A percentile compares a stretch with the other conserved stretches of the same genome.
phyloP scores from a whole-genome alignment of 2,113 vertebrate genomes.

The Beaufortia kweichowensis region DNA sequence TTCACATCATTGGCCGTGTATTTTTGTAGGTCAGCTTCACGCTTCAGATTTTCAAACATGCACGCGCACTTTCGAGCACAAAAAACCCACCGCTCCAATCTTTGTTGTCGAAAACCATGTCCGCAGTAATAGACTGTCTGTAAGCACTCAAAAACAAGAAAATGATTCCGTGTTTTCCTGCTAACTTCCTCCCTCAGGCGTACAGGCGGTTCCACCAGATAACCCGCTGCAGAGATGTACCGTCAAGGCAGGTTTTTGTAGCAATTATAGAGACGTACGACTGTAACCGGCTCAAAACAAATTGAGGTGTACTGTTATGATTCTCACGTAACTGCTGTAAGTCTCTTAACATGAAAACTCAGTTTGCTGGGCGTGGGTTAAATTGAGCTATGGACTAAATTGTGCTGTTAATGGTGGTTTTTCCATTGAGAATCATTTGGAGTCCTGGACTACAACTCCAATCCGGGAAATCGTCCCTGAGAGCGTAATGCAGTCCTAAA shows the following conservation, averaged over 20 bases:
- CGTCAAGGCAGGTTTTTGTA: conserved; percentile 8
- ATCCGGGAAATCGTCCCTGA: conserved; percentile 36
- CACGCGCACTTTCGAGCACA: conserved; percentile 4
- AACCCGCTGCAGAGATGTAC: conserved; percentile 41
- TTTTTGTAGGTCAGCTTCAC: conserved; percentile 44
- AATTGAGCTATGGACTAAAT: conserved; percentile 26
- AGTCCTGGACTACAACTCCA: conserved; percentile 22
- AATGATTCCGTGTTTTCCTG: conserved; percentile 41
- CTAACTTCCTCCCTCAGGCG: conserved; percentile 41
- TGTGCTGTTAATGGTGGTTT: conserved; percentile 32
- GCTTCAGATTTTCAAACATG: conserved; percentile 24
- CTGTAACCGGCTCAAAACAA: conserved; percentile 39
- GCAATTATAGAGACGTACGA: conserved; percentile 44
- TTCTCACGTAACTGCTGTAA: conserved; percentile 9
- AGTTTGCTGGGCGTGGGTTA: conserved; percentile 2
- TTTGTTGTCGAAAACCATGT: conserved; percentile 50
- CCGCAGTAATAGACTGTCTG: conserved; percentile 54
- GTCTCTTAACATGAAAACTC: conserved; percentile 24
- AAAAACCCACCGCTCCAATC: conserved; percentile 31
- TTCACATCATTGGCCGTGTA: conserved; percentile 12
- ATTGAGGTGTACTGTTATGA: conserved; percentile 31
- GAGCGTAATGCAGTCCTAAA: conserved; percentile 33
- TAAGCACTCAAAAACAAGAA: conserved; percentile 52
- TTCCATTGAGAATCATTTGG: conserved; percentile 32
- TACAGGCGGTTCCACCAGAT: conserved; percentile 42